Conservation (phyloP, 2,888 invertebrate genomes). For the Allygus modestus region DNA sequence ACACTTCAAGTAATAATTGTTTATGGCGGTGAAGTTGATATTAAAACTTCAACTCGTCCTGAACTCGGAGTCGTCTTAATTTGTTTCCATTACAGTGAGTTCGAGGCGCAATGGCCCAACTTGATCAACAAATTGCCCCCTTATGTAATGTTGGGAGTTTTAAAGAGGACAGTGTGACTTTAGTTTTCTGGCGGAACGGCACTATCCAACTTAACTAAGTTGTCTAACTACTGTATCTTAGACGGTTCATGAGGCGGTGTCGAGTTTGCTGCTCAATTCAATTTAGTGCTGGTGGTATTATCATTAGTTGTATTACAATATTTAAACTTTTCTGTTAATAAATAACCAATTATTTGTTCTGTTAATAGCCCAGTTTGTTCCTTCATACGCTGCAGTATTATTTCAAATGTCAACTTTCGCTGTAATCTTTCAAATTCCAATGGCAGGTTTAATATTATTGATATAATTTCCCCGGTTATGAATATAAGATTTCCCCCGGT, state of each 20-base stretch:
- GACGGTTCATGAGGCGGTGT: neutral
- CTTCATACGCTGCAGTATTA: too few relatives aligned
- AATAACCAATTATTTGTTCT: too few relatives aligned
- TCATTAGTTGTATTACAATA: too few relatives aligned
- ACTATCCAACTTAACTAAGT: conserved; percentile 33
- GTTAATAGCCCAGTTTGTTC: too few relatives aligned
- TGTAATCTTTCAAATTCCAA: too few relatives aligned
- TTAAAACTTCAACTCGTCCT: conserved; percentile 9
- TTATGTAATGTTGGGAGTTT: conserved; percentile 22
- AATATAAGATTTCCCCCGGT: too few relatives aligned
- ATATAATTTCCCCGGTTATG: too few relatives aligned
- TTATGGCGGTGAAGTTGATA: conserved; percentile 31
- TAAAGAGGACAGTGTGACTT: conserved; percentile 36
- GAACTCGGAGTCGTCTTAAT: conserved; percentile 24
- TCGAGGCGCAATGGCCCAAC: conserved; percentile 28
- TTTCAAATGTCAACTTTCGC: too few relatives aligned
- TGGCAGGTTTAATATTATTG: too few relatives aligned
- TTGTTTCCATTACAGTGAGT: conserved; percentile 29
- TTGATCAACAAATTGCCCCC: conserved; percentile 36
- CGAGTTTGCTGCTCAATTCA: neutral
- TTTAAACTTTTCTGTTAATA: too few relatives aligned
- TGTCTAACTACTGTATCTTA: conserved; percentile 3
- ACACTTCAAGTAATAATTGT: conserved; percentile 33
- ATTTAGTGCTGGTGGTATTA: too few relatives aligned
- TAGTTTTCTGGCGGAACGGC: conserved; percentile 13